Conservation (phyloP, 2,113 vertebrate genomes). For the Oncorhynchus keta region DNA sequence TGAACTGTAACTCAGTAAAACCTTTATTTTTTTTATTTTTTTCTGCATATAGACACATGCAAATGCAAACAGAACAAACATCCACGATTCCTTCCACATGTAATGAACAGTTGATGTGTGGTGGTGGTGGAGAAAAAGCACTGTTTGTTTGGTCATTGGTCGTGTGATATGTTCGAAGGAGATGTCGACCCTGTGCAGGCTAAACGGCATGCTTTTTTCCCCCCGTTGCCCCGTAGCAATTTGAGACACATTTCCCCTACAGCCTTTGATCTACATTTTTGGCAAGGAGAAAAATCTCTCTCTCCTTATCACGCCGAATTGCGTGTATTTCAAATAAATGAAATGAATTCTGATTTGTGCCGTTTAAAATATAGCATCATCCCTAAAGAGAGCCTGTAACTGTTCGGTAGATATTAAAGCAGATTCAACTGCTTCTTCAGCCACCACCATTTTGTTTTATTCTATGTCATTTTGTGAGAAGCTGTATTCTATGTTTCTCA, state of each 20-base stretch:
- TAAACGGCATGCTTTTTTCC: conserved; percentile 11
- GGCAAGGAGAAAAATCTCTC: conserved; percentile 23
- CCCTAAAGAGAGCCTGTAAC: background rate
- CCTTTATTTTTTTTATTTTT: too few relatives aligned
- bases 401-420: background rate
- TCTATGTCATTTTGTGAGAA: conserved; percentile 37
- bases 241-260: conserved; percentile 30
- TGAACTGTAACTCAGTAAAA: too few relatives aligned
- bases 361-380: background rate
- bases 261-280: conserved; percentile 40
- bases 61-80: too few relatives aligned
- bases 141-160: background rate
- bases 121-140: background rate
- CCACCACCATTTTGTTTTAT: conserved; percentile 20
- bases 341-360: background rate
- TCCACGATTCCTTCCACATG: too few relatives aligned
- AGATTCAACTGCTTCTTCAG: background rate
- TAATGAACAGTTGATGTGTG: too few relatives aligned
- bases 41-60: too few relatives aligned
- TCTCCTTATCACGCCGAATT: conserved; percentile 24
- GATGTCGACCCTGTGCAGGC: background rate
- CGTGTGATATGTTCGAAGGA: background rate
- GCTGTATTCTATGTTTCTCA: conserved; percentile 17
- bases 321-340: background rate
- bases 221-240: conserved; percentile 8